Conservation (phyloP, 2,888 invertebrate genomes). For the Thymelicus acteon region DNA sequence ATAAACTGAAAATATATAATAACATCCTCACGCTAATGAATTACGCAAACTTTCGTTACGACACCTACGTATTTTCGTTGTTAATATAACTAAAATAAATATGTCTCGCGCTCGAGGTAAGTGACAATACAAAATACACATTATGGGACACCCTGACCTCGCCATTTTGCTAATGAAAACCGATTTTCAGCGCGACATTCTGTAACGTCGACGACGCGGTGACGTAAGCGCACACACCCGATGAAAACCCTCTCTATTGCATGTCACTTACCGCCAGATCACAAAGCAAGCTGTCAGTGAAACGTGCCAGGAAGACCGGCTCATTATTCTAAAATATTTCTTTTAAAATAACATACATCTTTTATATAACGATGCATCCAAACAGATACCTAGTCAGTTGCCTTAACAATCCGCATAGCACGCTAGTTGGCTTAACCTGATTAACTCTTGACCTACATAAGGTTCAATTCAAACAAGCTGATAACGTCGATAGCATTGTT, state of each 20-base stretch:
- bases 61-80: background rate
- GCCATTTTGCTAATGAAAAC: slow-evolving; percentile 57
- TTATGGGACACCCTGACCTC: slow-evolving; percentile 69
- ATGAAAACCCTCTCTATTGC: slow-evolving; percentile 25
- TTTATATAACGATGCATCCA: slow-evolving; percentile 44
- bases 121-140: slow-evolving; percentile 6
- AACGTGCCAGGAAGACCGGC: slow-evolving; percentile 21
- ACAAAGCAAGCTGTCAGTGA: slow-evolving; percentile 27
- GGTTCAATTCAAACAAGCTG: slow-evolving; percentile 59
- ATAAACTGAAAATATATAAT: too few relatives aligned
- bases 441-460: slow-evolving; percentile 73
- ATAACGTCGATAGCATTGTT: slow-evolving; percentile 72
- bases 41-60: too few relatives aligned
- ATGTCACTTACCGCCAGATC: slow-evolving; percentile 37
- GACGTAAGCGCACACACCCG: slow-evolving; percentile 54
- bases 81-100: slow-evolving; percentile 4
- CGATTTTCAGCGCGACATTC: slow-evolving; percentile 64
- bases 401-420: slow-evolving; percentile 18
- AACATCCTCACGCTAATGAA: too few relatives aligned
- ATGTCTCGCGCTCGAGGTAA: slow-evolving; percentile 15
- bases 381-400: slow-evolving; percentile 22
- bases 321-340: slow-evolving; percentile 41
- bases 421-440: slow-evolving; percentile 63
- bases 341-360: slow-evolving; percentile 44
- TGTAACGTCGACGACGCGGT: slow-evolving; percentile 61